phyloP scores from a whole-genome alignment of 2,888 invertebrate species.

The Miltochrista miniata region DNA sequence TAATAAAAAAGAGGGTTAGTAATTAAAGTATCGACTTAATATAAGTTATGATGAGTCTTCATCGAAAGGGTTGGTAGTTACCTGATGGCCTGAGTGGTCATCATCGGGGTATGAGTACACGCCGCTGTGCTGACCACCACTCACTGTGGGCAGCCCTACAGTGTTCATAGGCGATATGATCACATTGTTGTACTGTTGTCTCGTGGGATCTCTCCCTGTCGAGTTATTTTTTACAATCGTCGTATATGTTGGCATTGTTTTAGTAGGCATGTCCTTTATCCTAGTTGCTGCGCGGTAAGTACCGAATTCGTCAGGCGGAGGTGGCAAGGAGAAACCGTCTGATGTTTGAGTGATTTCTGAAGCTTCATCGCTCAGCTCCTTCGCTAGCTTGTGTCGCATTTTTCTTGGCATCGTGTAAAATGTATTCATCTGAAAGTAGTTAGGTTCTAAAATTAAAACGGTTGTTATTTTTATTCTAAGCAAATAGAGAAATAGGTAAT shows the following conservation, averaged over 20 bases:
- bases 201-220: conserved; percentile 50
- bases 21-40: conserved; percentile 17
- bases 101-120: conserved; percentile 73
- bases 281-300: conserved; percentile 68
- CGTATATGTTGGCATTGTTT: conserved; percentile 64
- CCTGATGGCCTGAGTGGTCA: conserved; percentile 56
- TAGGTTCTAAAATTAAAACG: conserved; percentile 7
- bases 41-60: conserved; percentile 57
- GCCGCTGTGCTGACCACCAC: conserved; percentile 53
- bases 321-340: conserved; percentile 74
- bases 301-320: conserved; percentile 76
- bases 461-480: not conserved
- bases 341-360: conserved; percentile 75
- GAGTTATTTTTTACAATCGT: conserved; percentile 63
- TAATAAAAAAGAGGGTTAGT: conserved; percentile 45
- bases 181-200: conserved; percentile 55
- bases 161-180: conserved; percentile 70
- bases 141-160: conserved; percentile 68
- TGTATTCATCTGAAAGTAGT: conserved; percentile 68
- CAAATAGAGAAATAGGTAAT: not conserved
- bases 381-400: conserved; percentile 63
- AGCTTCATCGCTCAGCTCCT: conserved; percentile 69
- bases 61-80: conserved; percentile 74
- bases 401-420: conserved; percentile 79
- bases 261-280: conserved; percentile 67